A percentile compares a stretch with the other conserved stretches of the same genome.
Evolutionary conservation across 2,888 invertebrate genomes (phyloP).

Genomic region (Xanthorhoe spadicearia): DNA sequence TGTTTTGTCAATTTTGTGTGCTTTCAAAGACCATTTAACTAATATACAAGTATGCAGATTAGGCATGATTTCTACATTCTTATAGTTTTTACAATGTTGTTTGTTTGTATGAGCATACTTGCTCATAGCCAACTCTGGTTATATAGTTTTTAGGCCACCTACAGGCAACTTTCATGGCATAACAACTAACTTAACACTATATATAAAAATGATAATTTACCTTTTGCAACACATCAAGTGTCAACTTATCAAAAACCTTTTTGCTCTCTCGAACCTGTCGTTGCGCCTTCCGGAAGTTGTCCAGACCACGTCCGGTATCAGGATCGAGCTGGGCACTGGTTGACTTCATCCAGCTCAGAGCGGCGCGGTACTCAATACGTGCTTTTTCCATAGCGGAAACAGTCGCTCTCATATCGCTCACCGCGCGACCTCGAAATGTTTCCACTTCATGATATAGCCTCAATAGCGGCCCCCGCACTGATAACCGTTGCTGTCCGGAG

Average conservation of each 20-base stretch:
- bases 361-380: conserved; percentile 97
- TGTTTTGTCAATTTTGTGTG: no score
- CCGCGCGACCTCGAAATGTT: conserved; percentile 97
- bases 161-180: no score
- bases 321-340: conserved; percentile 98
- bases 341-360: conserved; percentile 99
- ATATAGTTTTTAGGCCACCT: no score
- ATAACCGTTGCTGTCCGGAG: conserved; percentile 96
- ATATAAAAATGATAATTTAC: conserved; percentile 56
- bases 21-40: no score
- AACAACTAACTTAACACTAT: no score
- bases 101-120: no score
- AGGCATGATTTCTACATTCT: no score
- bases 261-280: conserved; percentile 92
- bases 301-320: conserved; percentile 97
- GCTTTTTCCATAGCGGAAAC: conserved; percentile 97
- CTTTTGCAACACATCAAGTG: conserved; percentile 98
- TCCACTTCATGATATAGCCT: conserved; percentile 98
- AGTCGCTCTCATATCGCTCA: conserved; percentile 95
- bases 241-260: conserved; percentile 95
- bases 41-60: no score
- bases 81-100: no score
- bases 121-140: no score
- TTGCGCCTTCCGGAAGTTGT: conserved; percentile 97
- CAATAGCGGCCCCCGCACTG: conserved; percentile 92